Evolutionary conservation across 2,113 vertebrate species (phyloP), one percentile per base, ranked within the genome.

Genomic region (Daphoenositta chrysoptera): DNA sequence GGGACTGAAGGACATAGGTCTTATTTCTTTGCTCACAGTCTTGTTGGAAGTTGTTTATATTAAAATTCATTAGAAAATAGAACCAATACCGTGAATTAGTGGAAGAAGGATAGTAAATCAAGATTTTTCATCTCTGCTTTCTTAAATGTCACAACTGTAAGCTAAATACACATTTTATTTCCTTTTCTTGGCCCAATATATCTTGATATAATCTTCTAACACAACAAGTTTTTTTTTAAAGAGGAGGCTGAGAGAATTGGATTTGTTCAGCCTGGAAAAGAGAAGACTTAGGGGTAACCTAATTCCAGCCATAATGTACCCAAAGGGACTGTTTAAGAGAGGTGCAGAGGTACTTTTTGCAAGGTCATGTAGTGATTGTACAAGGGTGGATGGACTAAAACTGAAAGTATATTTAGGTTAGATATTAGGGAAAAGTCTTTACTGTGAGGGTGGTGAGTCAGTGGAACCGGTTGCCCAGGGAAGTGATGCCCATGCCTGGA

Each of bases 341-440:
- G 9, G 42, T 28, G 15, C 15, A 64, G 60, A 53, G 30, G 5
- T 28, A 30, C 16, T 35, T 57, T 33, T 37, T 35, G 14, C 20
- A 31, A 47, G 17, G 18, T 19, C 39, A 61, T 12, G 13, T 51
- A 45, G 28, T 22, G 39, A 45, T n/a, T 39, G 7, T 5, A 26
- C 39, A 68, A 40, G 9, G 7, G 28, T 0, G 0, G 40, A 27
- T 13, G 11, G 24, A 54, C 53, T 82, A 30, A n/a, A 18, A 47
- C 14, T 26, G 24, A 47, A 60, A 53, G 6, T 28, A 20, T 10
- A 27, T 57, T 57, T 81, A 19, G 10, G 4, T 44, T 81, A 33
- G 42, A 7, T 72, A 50, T 33, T 23, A 19, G 10, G 10, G 10
- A 20, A 50, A 48, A 50, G 13, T 44, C 22, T 44, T 57, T 44